Evolutionary conservation across 1,140 invertebrate species (phyloP), one percentile per base, ranked within the genome.

Genomic region (Panagrolaimus sp.): DNA sequence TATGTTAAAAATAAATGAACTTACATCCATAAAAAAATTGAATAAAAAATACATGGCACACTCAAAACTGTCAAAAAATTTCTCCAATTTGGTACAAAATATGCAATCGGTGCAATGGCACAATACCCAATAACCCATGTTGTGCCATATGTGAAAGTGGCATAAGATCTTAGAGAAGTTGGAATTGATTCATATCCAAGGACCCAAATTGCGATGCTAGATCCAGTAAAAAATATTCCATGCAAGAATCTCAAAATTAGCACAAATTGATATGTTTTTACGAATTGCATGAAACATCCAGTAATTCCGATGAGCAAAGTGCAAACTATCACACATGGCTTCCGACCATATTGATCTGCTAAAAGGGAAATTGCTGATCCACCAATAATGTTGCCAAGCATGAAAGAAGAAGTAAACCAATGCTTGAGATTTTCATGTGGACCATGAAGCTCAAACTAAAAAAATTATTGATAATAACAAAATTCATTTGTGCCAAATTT

Each of bases 71-170:
- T 44, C 26, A 69, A 10, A 15, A 71, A 43, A n/a, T n/a, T 26
- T 26, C 71, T 44, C 75, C 75, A 77, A 67, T 76, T 32, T 43
- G 71, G 63, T 1, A 73, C 26, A 15, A 68, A 63, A 65, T 73
- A 78, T 12, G 74, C 74, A 32, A 76, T 21, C n/a, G 75, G 75
- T 4, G 62, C 67, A n/a, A 76, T 48, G 5, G 63, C 24, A 47
- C 74, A 76, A 43, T 76, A 76, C 17, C 79, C 79, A 45, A 73
- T 32, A 12, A 83, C 78, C 79, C 79, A 81, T 46, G 68, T 65
- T 12, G 73, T 28, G 17, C 79, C 79, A 58, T 77, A 80, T 43
- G 79, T 24, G 43, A 81, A 46, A 12, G 79, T 72, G 21, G 75
- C 76, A 62, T 77, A 80, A 32, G 71, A 63, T 6, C 79, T 75